Percentiles rank a stretch among this genome's conserved stretches.
These are phyloP conservation scores for Catocala nupta DNA, from an alignment of 2,888 invertebrate species.

Conservation along the genomic window DNA sequence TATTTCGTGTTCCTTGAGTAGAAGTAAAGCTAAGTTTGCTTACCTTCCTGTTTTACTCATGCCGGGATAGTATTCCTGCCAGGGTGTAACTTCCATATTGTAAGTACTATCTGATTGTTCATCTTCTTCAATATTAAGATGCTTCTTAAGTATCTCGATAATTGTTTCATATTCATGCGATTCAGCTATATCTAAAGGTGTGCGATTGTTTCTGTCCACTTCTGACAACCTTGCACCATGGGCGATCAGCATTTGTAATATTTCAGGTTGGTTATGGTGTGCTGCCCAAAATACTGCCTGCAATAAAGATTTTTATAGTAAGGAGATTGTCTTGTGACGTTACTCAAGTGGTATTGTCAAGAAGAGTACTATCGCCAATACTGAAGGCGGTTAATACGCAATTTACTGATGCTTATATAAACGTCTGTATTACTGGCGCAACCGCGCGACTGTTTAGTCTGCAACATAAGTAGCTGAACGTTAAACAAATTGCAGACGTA, in stretches of 20 bases:
- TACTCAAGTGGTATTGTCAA: no score
- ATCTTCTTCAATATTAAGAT: conserved; percentile 62
- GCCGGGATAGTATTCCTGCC: conserved; percentile 86
- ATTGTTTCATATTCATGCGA: conserved; percentile 83
- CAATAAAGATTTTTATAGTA: conserved; percentile 48
- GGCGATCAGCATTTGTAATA: conserved; percentile 85
- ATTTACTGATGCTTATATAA: no score
- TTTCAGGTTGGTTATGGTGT: conserved; percentile 84
- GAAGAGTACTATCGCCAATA: no score
- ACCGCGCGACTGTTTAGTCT: no score
- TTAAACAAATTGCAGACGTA: no score
- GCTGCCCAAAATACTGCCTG: conserved; percentile 90
- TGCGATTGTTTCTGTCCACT: conserved; percentile 82
- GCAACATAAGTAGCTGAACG: no score
- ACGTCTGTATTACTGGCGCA: no score
- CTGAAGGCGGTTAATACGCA: no score
- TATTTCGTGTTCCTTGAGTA: no score
- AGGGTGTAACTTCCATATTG: conserved; percentile 60
- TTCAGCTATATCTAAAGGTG: conserved; percentile 84
- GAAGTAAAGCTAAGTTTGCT: conserved; percentile 23
- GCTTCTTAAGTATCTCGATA: conserved; percentile 73
- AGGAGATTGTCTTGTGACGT: no score
- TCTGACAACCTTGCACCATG: conserved; percentile 82
- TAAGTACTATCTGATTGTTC: conserved; percentile 49
- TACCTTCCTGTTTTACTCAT: conserved; percentile 71